Evolutionary conservation across 2,888 invertebrate genomes (phyloP).

Genomic region (Heliothis peltigera): DNA sequence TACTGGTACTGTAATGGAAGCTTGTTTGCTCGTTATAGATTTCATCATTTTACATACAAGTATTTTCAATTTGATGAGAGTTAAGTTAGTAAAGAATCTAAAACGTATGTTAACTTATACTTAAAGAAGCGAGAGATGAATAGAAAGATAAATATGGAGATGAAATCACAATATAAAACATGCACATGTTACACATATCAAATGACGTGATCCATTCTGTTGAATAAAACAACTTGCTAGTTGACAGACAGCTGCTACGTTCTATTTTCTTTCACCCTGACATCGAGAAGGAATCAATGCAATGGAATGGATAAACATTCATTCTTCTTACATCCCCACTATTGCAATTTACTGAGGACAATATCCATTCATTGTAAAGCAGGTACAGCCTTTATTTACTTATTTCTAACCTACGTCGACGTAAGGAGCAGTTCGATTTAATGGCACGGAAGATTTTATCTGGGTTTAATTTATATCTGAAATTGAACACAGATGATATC

Average conservation of each 20-base stretch:
- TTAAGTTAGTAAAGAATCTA: conserved; percentile 5
- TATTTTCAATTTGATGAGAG: conserved; percentile 13
- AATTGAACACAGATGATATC: conserved; percentile 41
- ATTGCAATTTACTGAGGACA: conserved; percentile 42
- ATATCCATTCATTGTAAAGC: conserved; percentile 42
- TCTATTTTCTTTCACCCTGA: conserved; percentile 34
- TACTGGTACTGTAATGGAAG: conserved; percentile 39
- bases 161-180: conserved; percentile 4
- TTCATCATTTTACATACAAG: conserved; percentile 24
- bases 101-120: not conserved
- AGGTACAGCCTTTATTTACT: conserved; percentile 44
- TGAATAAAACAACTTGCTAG: conserved; percentile 50
- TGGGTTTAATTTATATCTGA: conserved; percentile 29
- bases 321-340: conserved; percentile 47
- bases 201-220: conserved; percentile 40
- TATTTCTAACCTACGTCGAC: conserved; percentile 34
- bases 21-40: conserved; percentile 34
- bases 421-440: conserved; percentile 37
- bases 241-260: conserved; percentile 51
- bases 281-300: conserved; percentile 43
- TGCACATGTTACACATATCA: conserved; percentile 39
- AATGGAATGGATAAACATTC: conserved; percentile 53
- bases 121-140: not conserved
- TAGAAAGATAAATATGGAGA: conserved; percentile 2
- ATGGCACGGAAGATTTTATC: conserved; percentile 43